Base-by-base conservation (phyloP, 1,140 invertebrate genomes). In the Zaprionus tsacasi region DNA sequence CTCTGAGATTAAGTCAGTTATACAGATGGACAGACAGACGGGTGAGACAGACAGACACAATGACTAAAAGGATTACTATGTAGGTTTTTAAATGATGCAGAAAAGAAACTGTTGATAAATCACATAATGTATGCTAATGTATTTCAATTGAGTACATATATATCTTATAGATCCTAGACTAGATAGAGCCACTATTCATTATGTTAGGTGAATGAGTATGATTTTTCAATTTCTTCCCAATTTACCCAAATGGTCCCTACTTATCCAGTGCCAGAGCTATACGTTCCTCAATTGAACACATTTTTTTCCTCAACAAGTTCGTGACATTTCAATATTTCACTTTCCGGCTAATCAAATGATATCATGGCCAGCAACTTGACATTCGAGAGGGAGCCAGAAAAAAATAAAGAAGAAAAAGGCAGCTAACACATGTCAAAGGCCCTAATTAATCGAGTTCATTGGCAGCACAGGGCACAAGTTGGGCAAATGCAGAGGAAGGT, bases 391-490 rank as follows among this genome's bases (percentile, higher is more conserved):
- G 63, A 25, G 21, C 43, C 30, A 68, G 36, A 33, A 43, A 59
- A 54, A 58, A 5, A 64, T 21, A 21, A 21, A 30, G 30, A 54
- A 58, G 8, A 64, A n/a, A n/a, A n/a, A 30, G 30, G 59, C 60
- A 56, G 25, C 59, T 13, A 59, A 67, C 81, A 74, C 52, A 77
- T 87, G 82, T 88, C 82, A 87, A 82, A 71, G 82, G 69, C 72
- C 67, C 64, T 87, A 87, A 82, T 87, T 87, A 88, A 87, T 87
- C 50, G 82, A 74, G 82, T 87, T 87, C 82, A 82, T 88, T 87
- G 35, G n/a, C 60, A 38, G 50, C n/a, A 57, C n/a, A 57, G 61
- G 15, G 66, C 57, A 35, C 79, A 63, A 57, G 40, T 45, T 17
- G 40, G 40, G 40, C 40, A 45, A 45, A 45, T 45, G 40, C 40